Base-by-base conservation (phyloP, 2,888 invertebrate species). In the Trissolcus japonicus region DNA sequence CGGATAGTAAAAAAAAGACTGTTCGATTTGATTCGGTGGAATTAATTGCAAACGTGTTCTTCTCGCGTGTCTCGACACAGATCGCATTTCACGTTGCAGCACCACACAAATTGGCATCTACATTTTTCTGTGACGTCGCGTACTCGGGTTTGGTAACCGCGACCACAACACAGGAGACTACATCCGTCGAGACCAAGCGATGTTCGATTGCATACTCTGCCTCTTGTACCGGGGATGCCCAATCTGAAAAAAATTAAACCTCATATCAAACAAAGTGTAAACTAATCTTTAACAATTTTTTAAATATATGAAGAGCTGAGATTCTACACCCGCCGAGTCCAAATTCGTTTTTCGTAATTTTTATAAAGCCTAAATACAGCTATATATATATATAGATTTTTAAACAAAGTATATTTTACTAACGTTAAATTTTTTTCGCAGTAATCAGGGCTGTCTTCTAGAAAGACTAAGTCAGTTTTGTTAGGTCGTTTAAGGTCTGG, bases 381-480 rank as follows among this genome's bases (percentile, higher is more conserved):
- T n/a, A n/a, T n/a, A n/a, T n/a, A n/a, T n/a, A n/a, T n/a, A n/a
- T n/a, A n/a, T n/a, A n/a, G n/a, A n/a, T n/a, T n/a, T n/a, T n/a
- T n/a, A n/a, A n/a, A n/a, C n/a, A n/a, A 25, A n/a, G 14, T 14
- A 16, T 11, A n/a, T 14, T 35, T 25, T 19, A 53, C 93, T 92
- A 90, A 96, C 94, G 94, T 94, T 76, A 94, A 92, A 89, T 97
- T 95, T 71, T 93, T 92, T 89, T 96, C 95, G 88, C 97, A 97
- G 87, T 96, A 97, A 89, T 97, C 96, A 0, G 97, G 97, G 16
- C 97, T 97, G 84, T 96, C 95, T 85, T 96, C 95, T 82, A 97
- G 90, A 87, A 94, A 97, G 14, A 97, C 96, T 82, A 97, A 90
- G 89, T 97, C 97, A n/a, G 95, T 95, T 89, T 95, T 95, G 84